Percentiles rank a stretch among this genome's conserved stretches.
phyloP scores from a whole-genome alignment of 2,888 invertebrate species.

The Aphodius sticticus region DNA sequence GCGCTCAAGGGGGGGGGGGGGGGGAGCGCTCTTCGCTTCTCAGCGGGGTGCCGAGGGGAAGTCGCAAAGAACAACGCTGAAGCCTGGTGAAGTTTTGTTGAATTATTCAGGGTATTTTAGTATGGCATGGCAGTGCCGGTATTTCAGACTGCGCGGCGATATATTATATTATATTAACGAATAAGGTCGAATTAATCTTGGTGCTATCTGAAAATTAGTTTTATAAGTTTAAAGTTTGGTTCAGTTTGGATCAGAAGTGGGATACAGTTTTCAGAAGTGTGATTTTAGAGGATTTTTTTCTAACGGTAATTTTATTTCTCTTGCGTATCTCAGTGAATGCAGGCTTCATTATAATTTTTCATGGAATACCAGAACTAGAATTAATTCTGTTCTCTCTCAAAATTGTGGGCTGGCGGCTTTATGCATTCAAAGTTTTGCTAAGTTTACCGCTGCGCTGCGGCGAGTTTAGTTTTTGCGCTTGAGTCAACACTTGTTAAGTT shows the following conservation, averaged over 20 bases:
- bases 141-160: not conserved
- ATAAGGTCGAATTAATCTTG: not conserved
- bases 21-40: not conserved
- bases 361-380: not conserved
- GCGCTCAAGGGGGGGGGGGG: not conserved
- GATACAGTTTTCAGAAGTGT: no score
- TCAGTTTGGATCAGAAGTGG: not conserved
- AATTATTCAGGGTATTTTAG: not conserved
- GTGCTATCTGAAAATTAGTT: not conserved
- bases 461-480: not conserved
- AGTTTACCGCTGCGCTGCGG: not conserved
- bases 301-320: no score
- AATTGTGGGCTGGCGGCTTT: not conserved
- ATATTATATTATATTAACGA: not conserved
- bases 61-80: conserved; percentile 15
- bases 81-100: not conserved
- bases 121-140: not conserved
- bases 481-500: not conserved
- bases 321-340: no score
- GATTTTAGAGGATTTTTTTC: no score
- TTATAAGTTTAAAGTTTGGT: not conserved
- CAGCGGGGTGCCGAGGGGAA: not conserved
- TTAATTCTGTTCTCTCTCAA: not conserved
- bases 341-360: not conserved
- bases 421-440: not conserved